Evolutionary conservation across 2,797 vertebrate species (phyloP), one percentile per base, ranked within the genome.

Genomic region (Sternarchorhynchus goeldii): DNA sequence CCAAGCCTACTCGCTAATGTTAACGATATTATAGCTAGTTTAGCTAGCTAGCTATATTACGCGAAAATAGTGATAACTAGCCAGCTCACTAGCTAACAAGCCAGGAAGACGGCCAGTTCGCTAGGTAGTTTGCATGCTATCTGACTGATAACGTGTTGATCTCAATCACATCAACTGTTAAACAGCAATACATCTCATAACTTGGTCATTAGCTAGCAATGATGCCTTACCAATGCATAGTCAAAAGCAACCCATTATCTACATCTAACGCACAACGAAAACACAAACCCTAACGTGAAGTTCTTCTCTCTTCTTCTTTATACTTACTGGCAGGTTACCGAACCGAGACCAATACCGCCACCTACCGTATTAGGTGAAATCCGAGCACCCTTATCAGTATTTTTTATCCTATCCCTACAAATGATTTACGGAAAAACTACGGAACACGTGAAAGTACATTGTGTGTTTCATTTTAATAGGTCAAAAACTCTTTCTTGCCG

Each of bases 221-320:
- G 6, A 65, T 57, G 4, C 21, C 45, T 84, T 80, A 84, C 83
- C 83, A 34, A 63, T 55, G 62, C 78, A 84, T 78, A 59, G 74
- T 84, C 67, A 82, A 78, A 77, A 74, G 60, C 63, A 64, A 56
- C 20, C 65, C 75, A 78, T 50, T n/a, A 2, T 36, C 4, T 2
- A 12, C 2, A 57, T 32, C 55, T 31, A 55, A 10, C 31, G 53
- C 60, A 32, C 50, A 72, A n/a, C 21, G n/a, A 53, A 31, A 68
- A 53, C 50, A 70, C 6, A 12, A 31, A 16, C 29, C 25, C 45
- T 20, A 53, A 17, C 6, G 67, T 64, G 56, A 79, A 74, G 5
- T 74, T 79, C 71, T 29, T 16, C 7, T 45, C 36, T 67, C 29
- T 68, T 79, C 56, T 32, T 58, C 70, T 18, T 21, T 45, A 45